Evolutionary conservation across 1,140 invertebrate genomes (phyloP), one percentile per base, ranked within the genome.

Genomic region (Lysiphlebus fabarum): DNA sequence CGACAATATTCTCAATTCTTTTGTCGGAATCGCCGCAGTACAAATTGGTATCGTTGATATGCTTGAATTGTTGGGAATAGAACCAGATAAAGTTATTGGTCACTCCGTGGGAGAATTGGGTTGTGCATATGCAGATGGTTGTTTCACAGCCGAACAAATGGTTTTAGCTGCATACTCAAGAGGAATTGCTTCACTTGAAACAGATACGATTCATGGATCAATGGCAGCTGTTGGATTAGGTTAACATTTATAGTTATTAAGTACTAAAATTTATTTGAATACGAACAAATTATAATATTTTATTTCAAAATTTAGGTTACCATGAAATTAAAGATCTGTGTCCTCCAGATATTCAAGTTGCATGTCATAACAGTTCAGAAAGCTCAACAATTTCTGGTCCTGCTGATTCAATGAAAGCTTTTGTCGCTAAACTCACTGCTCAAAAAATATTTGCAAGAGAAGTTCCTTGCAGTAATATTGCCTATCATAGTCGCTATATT

Each of bases 11-110:
- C 70, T 96, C 0, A 87, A 95, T 73, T 91, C 90, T 1, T 96
- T 98, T 79, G 87, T 96, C 43, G 90, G 91, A 40, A 96, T 97
- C 68, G 92, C 93, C n/a, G 85, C 90, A 33, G 83, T 92, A 54
- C 91, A 86, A 78, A 86, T 94, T 64, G 90, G 87, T 33, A 70
- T 95, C 1, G 85, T 91, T 3, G 90, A 93, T 72, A 62, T 91
- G 6, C 72, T 95, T 2, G 77, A 68, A 7, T 72, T 73, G 4
- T 45, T 92, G 37, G 85, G 84, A 11, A 81, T 95, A 6, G 69
- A 78, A 34, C 86, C 90, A 4, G 89, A 91, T 72, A 84, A 86
- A 34, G 85, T 92, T 56, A 84, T 93, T 57, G 91, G 90, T 11
- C 90, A 93, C 75, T 93, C 91, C 9, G 85, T 88, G 0, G 90